These are phyloP conservation scores for Andrena bicolor DNA, from an alignment of 2,888 invertebrate species.

Conservation along the genomic window DNA sequence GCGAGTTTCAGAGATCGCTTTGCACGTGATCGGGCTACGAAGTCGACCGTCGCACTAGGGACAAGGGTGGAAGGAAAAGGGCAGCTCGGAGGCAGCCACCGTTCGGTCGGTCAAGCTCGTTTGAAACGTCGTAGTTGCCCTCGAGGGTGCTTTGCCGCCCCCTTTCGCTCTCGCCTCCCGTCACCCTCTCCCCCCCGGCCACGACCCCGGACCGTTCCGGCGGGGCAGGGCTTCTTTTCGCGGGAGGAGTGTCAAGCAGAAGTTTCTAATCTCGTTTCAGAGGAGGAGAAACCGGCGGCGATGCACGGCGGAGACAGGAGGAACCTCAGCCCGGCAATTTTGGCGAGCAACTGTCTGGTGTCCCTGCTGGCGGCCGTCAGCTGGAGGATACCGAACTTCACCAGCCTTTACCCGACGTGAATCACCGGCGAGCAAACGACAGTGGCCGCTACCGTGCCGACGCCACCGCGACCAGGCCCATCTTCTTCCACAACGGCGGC, in stretches of 20 bases:
- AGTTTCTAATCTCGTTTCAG: conserved; percentile 77
- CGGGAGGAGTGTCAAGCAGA: conserved; percentile 34
- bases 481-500: conserved; percentile 29
- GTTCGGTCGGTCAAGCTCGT: conserved; percentile 43
- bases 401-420: conserved; percentile 84
- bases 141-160: conserved; percentile 9
- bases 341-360: conserved; percentile 83
- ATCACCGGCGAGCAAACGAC: conserved; percentile 53
- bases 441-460: conserved; percentile 28
- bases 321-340: conserved; percentile 82
- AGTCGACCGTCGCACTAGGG: conserved; percentile 37
- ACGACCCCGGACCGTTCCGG: background rate
- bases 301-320: conserved; percentile 84
- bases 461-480: conserved; percentile 35
- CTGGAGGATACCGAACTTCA: conserved; percentile 84
- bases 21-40: conserved; percentile 63
- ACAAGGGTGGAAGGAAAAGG: conserved; percentile 1
- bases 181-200: background rate
- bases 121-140: conserved; percentile 63
- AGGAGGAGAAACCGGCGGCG: conserved; percentile 83
- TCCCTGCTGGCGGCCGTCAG: conserved; percentile 81
- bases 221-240: background rate
- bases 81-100: background rate
- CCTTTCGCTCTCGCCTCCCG: background rate
- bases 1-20: conserved; percentile 35